Evolutionary conservation across 1,140 invertebrate genomes (phyloP), one percentile per base, ranked within the genome.

Genomic region (Drosophila triauraria): DNA sequence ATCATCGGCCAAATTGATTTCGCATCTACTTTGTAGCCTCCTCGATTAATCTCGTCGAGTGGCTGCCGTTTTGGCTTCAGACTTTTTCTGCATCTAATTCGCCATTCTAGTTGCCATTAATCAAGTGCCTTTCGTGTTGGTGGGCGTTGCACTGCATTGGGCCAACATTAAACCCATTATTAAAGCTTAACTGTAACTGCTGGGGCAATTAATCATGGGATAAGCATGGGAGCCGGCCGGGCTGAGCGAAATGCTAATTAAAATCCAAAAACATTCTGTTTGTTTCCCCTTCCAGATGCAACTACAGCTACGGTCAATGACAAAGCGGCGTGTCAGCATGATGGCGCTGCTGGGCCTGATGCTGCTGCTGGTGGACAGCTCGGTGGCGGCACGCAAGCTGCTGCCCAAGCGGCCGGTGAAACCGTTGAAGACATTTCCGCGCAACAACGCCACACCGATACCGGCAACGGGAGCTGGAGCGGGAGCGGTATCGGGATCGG

Each of bases 361-460:
- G 64, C 50, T 81, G 27, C 63, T 78, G 35, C 60, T 84, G 68
- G 68, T 78, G 85, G 91, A 82, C 60, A 77, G 56, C 56, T 80
- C 82, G 38, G 80, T 74, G 35, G 74, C 91, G 48, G 87, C 91
- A 65, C 87, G 87, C 62, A 86, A 86, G 68, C 53, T 72, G 30
- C 44, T 71, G 75, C 76, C 80, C 50, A 85, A 86, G 65, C 79
- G 91, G 80, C 91, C 91, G 59, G 87, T 92, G 56, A 92, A 92
- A 88, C 91, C 91, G 79, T 92, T 92, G 82, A 92, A 84, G 68
- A 92, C 84, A 69, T 88, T 86, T 80, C 84, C 84, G 61, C 84
- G 84, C 58, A 88, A 79, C 64, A 88, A 88, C 46, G 76, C 83
- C 50, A 86, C 84, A 75, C 84, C 84, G 54, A 74, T 81, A 63